A percentile compares a stretch with the other conserved stretches of the same genome.
Conservation (phyloP, 2,888 invertebrate species). For the Chrysolina haemoptera region DNA sequence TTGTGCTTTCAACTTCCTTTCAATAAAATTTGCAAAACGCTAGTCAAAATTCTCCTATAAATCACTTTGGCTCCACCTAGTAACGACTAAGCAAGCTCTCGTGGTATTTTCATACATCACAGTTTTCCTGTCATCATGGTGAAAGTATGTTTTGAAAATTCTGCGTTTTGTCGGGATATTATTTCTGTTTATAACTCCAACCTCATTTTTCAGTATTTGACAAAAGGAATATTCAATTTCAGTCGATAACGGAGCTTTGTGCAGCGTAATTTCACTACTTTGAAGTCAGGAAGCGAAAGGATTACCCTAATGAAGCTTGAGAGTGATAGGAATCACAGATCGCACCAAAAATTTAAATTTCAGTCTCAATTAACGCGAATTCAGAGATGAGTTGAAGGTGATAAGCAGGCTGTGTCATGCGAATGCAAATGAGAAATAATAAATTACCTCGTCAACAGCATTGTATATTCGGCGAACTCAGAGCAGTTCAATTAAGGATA, state of each 20-base stretch:
- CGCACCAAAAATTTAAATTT: neutral
- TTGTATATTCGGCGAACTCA: neutral
- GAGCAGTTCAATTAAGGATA: no score
- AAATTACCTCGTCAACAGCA: neutral
- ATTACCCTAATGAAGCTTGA: neutral
- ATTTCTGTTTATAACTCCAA: no score
- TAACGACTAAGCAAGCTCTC: no score
- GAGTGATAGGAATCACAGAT: neutral
- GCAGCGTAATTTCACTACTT: neutral
- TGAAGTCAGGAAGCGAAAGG: slow-evolving; percentile 13
- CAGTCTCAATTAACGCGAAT: neutral
- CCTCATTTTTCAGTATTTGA: neutral
- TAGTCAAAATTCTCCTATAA: no score
- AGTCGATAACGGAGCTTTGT: neutral
- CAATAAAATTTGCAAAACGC: no score
- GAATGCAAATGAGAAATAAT: neutral
- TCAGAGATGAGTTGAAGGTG: neutral
- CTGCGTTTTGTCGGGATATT: no score
- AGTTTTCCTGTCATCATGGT: no score
- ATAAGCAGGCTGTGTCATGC: neutral
- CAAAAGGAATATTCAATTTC: neutral
- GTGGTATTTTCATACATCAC: no score
- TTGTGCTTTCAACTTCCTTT: no score
- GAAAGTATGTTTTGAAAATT: no score
- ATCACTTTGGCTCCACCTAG: no score